Evolutionary conservation across 2,113 vertebrate genomes (phyloP).

Genomic region (Ivindomyrus marchei): DNA sequence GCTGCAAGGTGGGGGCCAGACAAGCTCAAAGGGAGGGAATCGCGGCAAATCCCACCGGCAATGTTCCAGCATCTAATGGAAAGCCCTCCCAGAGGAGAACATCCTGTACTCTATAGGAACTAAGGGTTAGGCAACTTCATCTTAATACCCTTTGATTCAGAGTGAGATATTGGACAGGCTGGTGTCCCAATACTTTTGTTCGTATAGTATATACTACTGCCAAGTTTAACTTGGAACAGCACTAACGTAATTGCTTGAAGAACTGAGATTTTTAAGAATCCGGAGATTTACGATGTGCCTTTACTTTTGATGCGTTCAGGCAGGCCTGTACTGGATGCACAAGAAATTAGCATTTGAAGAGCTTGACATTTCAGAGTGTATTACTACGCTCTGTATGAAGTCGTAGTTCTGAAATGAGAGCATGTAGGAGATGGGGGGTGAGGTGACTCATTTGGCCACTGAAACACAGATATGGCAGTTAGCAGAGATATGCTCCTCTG

Average conservation of each 20-base stretch:
- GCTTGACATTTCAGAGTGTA: background rate
- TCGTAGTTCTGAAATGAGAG: background rate
- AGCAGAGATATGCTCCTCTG: background rate
- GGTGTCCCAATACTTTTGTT: background rate
- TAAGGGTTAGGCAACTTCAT: background rate
- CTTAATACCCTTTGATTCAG: background rate
- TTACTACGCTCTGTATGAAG: background rate
- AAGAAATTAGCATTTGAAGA: background rate
- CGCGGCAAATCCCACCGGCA: background rate
- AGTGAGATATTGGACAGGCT: background rate
- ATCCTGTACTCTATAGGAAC: background rate
- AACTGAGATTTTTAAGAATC: background rate
- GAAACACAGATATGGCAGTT: background rate
- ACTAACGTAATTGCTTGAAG: background rate
- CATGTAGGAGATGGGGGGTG: background rate
- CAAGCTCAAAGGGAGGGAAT: background rate
- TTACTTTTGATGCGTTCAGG: background rate
- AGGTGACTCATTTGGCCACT: background rate
- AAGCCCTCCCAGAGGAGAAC: background rate
- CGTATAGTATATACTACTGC: background rate
- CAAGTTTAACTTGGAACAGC: background rate
- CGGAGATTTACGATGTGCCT: background rate
- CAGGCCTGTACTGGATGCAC: background rate
- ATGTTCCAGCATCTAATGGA: background rate
- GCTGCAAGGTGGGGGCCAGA: background rate